These are phyloP conservation scores for Diglossa brunneiventris DNA, from an alignment of 2,113 vertebrate genomes.

Conservation along the genomic window DNA sequence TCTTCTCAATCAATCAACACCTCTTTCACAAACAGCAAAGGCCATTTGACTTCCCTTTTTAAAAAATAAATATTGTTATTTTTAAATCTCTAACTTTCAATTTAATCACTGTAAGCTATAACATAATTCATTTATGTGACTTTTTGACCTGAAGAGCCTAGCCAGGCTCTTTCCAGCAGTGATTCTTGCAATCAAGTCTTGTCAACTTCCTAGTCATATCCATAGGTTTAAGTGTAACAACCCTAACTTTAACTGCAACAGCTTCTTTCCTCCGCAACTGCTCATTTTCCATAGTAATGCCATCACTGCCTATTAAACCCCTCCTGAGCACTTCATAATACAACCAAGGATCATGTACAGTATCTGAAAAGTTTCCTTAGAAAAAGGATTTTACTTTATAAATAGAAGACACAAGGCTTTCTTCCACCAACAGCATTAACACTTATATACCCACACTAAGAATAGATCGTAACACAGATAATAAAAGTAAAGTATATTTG, in stretches of 20 bases:
- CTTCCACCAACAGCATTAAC: neutral
- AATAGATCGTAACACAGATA: neutral
- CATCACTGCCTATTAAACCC: neutral
- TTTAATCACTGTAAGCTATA: neutral
- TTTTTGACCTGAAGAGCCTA: neutral
- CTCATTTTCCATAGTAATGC: neutral
- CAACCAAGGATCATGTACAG: neutral
- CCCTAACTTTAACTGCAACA: neutral
- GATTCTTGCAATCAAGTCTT: neutral
- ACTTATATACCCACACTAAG: neutral
- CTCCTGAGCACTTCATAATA: neutral
- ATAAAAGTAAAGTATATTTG: neutral
- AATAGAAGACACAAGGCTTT: neutral
- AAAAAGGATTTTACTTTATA: neutral
- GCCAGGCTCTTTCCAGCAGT: neutral
- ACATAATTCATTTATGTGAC: neutral
- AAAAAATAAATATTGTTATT: neutral
- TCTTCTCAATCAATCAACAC: neutral
- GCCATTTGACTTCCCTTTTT: neutral
- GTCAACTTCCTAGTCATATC: neutral
- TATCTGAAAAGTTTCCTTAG: neutral
- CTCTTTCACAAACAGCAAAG: neutral
- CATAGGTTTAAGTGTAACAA: neutral
- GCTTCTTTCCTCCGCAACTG: neutral
- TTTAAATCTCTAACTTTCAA: neutral